phyloP scores from a whole-genome alignment of 1,140 invertebrate genomes.

The Elysia chlorotica region DNA sequence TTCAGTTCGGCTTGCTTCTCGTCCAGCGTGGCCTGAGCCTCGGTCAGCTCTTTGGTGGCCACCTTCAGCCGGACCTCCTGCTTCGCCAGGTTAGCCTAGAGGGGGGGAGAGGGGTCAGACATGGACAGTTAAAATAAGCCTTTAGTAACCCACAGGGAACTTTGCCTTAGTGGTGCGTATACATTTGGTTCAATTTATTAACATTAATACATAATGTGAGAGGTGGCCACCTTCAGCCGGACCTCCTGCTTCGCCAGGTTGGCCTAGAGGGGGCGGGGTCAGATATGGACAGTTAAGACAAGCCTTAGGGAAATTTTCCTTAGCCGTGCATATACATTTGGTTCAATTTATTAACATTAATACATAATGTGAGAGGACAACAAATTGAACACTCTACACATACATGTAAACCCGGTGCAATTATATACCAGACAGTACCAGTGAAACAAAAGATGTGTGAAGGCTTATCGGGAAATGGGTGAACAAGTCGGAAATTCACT shows the following conservation, averaged over 20 bases:
- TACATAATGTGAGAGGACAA: not conserved
- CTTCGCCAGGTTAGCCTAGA: slow-evolving; percentile 80
- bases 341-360: not conserved
- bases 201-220: not conserved
- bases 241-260: not conserved
- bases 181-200: not conserved
- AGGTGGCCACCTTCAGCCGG: not conserved
- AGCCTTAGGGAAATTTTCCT: not conserved
- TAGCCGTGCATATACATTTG: not conserved
- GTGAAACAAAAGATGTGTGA: too few species aligned
- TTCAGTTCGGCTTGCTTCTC: slow-evolving; percentile 88
- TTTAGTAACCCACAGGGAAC: not conserved
- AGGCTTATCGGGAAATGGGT: too few species aligned
- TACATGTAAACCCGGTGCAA: too few species aligned
- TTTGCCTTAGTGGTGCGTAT: not conserved
- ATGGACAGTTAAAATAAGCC: not conserved
- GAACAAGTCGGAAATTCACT: too few species aligned
- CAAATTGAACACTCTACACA: too few species aligned
- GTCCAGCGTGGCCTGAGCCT: slow-evolving; percentile 82
- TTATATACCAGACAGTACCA: too few species aligned
- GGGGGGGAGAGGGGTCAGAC: not conserved
- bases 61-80: slow-evolving; percentile 87
- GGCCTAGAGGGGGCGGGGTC: not conserved
- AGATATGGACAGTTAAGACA: not conserved
- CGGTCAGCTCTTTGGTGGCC: slow-evolving; percentile 86